Percentiles rank a stretch among this genome's conserved stretches.
Conservation (phyloP, 2,888 invertebrate species). For the Eupithecia insigniata region DNA sequence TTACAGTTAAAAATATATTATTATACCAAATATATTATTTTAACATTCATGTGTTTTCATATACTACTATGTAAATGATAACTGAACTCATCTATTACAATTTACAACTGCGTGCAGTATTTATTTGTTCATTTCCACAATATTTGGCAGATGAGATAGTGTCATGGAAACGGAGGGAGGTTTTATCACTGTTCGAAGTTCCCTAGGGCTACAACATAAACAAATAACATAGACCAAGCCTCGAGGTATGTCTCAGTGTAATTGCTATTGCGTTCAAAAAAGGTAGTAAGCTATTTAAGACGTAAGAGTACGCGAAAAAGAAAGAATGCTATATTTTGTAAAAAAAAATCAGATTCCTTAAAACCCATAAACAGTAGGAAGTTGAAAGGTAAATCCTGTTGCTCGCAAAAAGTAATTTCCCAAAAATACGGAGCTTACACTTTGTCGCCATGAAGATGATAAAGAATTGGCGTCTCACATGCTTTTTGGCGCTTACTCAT, state of each 20-base stretch:
- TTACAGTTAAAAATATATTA: background rate
- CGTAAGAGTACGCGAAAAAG: background rate
- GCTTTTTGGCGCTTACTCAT: slow-evolving; percentile 26
- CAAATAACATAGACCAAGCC: slow-evolving; percentile 29
- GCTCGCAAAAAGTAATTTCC: slow-evolving; percentile 16
- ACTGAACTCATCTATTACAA: slow-evolving; percentile 5
- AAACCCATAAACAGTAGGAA: slow-evolving; percentile 6
- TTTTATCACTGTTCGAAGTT: slow-evolving; percentile 34
- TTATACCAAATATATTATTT: too few species aligned
- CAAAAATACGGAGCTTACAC: slow-evolving; percentile 12
- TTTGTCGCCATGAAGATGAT: slow-evolving; percentile 16
- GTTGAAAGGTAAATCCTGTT: slow-evolving; percentile 17
- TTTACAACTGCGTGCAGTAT: slow-evolving; percentile 12
- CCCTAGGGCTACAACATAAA: slow-evolving; percentile 30
- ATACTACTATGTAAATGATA: background rate
- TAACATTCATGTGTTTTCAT: background rate
- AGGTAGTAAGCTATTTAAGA: background rate
- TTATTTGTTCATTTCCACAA: slow-evolving; percentile 30
- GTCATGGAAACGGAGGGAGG: slow-evolving; percentile 35
- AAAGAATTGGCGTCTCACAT: slow-evolving; percentile 21
- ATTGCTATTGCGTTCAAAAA: slow-evolving; percentile 11
- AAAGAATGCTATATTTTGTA: background rate
- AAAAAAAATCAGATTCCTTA: slow-evolving; percentile 5
- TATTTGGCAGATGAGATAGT: slow-evolving; percentile 34
- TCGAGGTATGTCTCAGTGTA: slow-evolving; percentile 9